Evolutionary conservation across 2,888 invertebrate species (phyloP).

Genomic region (Protonemura montana): DNA sequence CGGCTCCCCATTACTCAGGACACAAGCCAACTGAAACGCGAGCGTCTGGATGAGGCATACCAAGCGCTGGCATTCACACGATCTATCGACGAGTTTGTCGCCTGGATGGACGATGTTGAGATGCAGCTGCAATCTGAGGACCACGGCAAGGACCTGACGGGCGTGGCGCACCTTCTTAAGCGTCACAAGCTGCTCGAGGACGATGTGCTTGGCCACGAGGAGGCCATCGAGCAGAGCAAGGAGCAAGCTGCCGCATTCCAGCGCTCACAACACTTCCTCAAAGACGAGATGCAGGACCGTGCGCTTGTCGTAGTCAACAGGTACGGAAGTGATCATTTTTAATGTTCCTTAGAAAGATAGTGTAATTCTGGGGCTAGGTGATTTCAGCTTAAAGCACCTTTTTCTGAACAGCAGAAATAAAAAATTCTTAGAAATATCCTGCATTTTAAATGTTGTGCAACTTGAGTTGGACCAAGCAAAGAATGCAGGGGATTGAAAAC

Average conservation of each 20-base stretch:
- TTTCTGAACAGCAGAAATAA: too few species aligned
- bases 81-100: constrained; percentile 89
- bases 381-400: too few species aligned
- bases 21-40: constrained; percentile 82
- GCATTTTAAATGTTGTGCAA: too few species aligned
- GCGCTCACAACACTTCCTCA: constrained; percentile 86
- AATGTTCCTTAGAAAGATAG: too few species aligned
- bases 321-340: constrained; percentile 52
- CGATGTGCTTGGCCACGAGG: constrained; percentile 83
- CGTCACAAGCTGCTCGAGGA: constrained; percentile 84
- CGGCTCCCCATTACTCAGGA: constrained; percentile 61
- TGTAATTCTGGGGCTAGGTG: too few species aligned
- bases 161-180: constrained; percentile 83
- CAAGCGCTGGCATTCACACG: constrained; percentile 86
- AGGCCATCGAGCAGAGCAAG: constrained; percentile 80
- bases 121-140: constrained; percentile 77
- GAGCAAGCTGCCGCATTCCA: constrained; percentile 82
- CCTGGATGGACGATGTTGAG: constrained; percentile 92
- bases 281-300: constrained; percentile 81
- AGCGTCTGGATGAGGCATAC: constrained; percentile 87
- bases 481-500: too few species aligned
- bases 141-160: constrained; percentile 83
- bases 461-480: too few species aligned
- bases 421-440: too few species aligned
- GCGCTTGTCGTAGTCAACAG: constrained; percentile 72